Base-by-base conservation (phyloP, 2,113 vertebrate species). In the Leuciscus idus region DNA sequence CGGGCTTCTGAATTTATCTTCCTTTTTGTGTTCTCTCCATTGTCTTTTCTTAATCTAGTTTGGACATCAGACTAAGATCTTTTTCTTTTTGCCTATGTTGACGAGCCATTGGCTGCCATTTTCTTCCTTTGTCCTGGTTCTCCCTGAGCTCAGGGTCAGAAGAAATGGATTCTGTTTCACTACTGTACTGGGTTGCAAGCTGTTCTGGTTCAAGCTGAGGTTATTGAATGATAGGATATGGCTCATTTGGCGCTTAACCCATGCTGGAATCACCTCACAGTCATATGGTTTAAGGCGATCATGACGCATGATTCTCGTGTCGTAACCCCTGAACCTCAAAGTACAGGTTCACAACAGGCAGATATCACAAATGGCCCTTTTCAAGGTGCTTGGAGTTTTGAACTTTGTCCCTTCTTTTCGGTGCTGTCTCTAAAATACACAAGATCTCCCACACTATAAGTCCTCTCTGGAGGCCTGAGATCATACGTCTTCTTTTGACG, bases 401-500 rank as follows among this genome's bases (percentile, higher is more conserved):
- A 75, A 43, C 82, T 87, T 36, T 61, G 64, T 11, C 75, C 74
- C 23, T 72, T 80, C 75, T 87, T 84, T 43, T 87, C 84, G 6
- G 81, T 46, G 9, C 10, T 52, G n/a, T 83, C 81, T 12, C 43
- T 66, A 17, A 73, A 2, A 26, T 81, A 85, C 9, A 88, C 66
- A 23, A 85, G 59, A 55, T 88, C 87, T 39, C 83, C 76, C 26
- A 85, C 87, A 36, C 26, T 72, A 57, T 85, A 88, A 1, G 17
- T 9, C 6, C 39, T 23, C 23, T 88, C 64, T n/a, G 57, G 17
- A 10, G 83, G 77, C 28, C 75, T 3, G 10, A 84, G 23, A 36
- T 84, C 66, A 61, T 85, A 33, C 4, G 4, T 28, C 28, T 61
- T 83, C 46, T 78, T 84, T 59, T 84, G 86, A 12, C 23, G 36